Evolutionary conservation across 2,113 vertebrate species (phyloP).

Genomic region (Epinephelus fuscoguttatus): DNA sequence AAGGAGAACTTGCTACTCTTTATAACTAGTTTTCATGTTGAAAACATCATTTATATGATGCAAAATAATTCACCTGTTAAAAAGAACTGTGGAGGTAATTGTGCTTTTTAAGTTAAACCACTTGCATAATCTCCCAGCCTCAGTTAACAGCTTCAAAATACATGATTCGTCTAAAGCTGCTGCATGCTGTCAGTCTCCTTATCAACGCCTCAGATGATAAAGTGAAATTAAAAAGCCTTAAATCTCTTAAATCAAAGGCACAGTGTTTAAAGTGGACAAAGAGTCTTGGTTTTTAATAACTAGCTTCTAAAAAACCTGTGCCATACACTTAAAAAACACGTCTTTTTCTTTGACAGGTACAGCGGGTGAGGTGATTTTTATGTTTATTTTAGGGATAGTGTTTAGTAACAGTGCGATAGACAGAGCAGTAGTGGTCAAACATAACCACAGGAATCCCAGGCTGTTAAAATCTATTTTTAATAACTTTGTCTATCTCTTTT

Average conservation of each 20-base stretch:
- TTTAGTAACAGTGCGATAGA: slow-evolving; percentile 12
- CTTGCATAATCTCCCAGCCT: slow-evolving; percentile 13
- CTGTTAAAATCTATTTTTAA: slow-evolving; percentile 51
- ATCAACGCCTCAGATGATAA: slow-evolving; percentile 48
- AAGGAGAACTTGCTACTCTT: neutral
- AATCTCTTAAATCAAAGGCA: slow-evolving; percentile 34
- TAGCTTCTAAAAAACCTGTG: slow-evolving; percentile 29
- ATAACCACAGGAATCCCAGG: slow-evolving; percentile 31
- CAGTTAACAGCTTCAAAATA: slow-evolving; percentile 28
- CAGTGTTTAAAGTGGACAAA: slow-evolving; percentile 10
- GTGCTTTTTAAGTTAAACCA: slow-evolving; percentile 23
- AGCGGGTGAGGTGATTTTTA: neutral
- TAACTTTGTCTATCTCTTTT: slow-evolving; percentile 34
- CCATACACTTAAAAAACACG: slow-evolving; percentile 4
- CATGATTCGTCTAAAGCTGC: slow-evolving; percentile 6
- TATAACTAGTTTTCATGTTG: neutral
- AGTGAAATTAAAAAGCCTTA: slow-evolving; percentile 28
- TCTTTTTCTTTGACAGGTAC: neutral
- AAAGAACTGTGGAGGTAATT: neutral
- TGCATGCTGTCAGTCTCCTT: slow-evolving; percentile 31
- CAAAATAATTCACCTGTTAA: neutral
- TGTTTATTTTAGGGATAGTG: slow-evolving; percentile 2
- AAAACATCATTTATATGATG: neutral
- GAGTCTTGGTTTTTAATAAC: slow-evolving; percentile 37
- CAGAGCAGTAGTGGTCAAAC: slow-evolving; percentile 22